Conservation (phyloP, 2,113 vertebrate genomes). For the Neopipo cinnamomea region DNA sequence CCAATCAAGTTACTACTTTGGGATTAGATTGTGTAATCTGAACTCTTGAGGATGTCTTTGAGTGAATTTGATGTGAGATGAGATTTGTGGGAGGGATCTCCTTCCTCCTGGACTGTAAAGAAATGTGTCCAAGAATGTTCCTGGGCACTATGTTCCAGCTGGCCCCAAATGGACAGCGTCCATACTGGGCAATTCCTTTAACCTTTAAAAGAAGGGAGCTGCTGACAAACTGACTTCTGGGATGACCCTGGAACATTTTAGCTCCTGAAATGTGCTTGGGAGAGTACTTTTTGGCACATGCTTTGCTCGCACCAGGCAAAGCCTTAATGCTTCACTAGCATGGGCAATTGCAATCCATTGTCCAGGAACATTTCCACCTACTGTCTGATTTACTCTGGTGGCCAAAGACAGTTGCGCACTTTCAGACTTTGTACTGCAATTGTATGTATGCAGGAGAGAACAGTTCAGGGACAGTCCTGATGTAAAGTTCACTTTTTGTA, state of each 20-base stretch:
- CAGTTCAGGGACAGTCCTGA: background rate
- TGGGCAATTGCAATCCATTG: background rate
- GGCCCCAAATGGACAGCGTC: background rate
- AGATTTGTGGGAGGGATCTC: background rate
- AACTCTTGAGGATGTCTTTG: background rate
- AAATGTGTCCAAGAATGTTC: background rate
- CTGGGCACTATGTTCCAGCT: background rate
- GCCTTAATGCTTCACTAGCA: background rate
- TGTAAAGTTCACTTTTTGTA: background rate
- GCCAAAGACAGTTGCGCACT: background rate
- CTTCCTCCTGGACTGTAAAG: background rate
- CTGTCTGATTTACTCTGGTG: background rate
- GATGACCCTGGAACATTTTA: background rate
- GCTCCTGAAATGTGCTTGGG: background rate
- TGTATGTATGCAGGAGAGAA: background rate
- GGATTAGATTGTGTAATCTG: background rate
- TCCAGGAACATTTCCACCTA: constrained; percentile 19
- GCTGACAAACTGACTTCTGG: background rate
- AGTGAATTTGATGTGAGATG: background rate
- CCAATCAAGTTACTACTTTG: background rate
- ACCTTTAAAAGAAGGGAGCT: background rate
- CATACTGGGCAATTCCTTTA: background rate
- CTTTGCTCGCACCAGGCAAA: background rate
- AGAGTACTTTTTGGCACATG: background rate
- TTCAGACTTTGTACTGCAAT: background rate